These are phyloP conservation scores for Hypomesus transpacificus DNA, from an alignment of 2,113 vertebrate species.

Conservation along the genomic window DNA sequence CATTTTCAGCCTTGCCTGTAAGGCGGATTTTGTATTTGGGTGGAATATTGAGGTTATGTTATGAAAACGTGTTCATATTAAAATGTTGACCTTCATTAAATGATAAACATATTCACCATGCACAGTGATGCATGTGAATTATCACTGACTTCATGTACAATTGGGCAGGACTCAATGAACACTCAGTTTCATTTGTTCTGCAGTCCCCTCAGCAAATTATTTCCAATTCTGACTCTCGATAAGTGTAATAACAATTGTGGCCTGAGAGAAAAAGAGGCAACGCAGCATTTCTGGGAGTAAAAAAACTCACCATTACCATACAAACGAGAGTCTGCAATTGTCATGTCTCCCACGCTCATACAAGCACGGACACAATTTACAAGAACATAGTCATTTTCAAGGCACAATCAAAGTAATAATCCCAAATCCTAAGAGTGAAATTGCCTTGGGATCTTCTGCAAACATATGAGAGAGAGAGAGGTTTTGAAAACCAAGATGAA, in stretches of 20 bases:
- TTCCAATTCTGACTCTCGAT: constrained; percentile 14
- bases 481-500: no score
- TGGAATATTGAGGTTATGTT: constrained; percentile 11
- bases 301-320: constrained; percentile 21
- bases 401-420: constrained; percentile 6
- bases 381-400: constrained; percentile 15
- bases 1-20: not conserved
- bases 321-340: constrained; percentile 12
- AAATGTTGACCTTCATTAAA: constrained; percentile 12
- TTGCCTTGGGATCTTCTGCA: not conserved
- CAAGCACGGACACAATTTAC: not conserved
- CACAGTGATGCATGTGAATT: constrained; percentile 9
- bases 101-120: constrained; percentile 5
- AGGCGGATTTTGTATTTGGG: not conserved
- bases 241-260: constrained; percentile 26
- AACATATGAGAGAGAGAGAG: not conserved
- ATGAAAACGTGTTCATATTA: constrained; percentile 5
- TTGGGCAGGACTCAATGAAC: constrained; percentile 9
- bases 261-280: constrained; percentile 3
- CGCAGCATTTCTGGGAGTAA: not conserved
- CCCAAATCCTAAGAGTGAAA: not conserved
- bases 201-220: constrained; percentile 6
- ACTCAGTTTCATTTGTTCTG: constrained; percentile 12
- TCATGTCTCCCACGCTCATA: not conserved
- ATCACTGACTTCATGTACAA: constrained; percentile 2